Evolutionary conservation across 2,797 vertebrate species (phyloP).

Genomic region (Diglossa cyanea): DNA sequence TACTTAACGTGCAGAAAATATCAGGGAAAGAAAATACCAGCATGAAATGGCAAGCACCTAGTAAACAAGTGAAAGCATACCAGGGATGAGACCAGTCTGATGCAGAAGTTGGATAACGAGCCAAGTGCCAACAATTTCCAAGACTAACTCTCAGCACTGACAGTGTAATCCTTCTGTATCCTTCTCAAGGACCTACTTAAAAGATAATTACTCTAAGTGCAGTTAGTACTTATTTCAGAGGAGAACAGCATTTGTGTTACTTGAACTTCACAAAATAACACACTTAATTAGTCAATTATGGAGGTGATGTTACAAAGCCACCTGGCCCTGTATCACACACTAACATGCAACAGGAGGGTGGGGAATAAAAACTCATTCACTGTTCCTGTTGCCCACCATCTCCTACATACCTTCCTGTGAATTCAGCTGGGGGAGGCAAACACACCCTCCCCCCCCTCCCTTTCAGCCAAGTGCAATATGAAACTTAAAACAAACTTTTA

Average conservation of each 20-base stretch:
- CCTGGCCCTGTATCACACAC: neutral
- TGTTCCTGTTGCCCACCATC: neutral
- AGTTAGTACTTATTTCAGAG: neutral
- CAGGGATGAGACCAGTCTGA: neutral
- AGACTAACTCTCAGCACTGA: neutral
- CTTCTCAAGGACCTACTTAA: slow-evolving; percentile 13
- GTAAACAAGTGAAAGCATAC: neutral
- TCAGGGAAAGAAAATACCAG: neutral
- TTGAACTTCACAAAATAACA: neutral
- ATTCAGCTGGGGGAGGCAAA: neutral
- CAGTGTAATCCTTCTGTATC: neutral
- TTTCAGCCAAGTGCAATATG: neutral
- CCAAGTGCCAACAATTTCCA: neutral
- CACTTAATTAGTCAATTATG: neutral
- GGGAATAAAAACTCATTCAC: neutral
- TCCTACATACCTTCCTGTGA: neutral
- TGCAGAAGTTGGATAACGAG: neutral
- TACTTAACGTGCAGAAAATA: neutral
- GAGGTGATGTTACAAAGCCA: neutral
- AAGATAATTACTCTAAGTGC: neutral
- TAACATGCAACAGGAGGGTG: neutral
- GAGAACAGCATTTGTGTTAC: neutral
- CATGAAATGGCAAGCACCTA: neutral
- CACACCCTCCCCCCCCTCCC: accelerated
- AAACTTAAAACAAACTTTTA: neutral